Percentiles rank a stretch among this genome's conserved stretches.
Conservation (phyloP, 2,888 invertebrate species). For the Dasypolia templi region DNA sequence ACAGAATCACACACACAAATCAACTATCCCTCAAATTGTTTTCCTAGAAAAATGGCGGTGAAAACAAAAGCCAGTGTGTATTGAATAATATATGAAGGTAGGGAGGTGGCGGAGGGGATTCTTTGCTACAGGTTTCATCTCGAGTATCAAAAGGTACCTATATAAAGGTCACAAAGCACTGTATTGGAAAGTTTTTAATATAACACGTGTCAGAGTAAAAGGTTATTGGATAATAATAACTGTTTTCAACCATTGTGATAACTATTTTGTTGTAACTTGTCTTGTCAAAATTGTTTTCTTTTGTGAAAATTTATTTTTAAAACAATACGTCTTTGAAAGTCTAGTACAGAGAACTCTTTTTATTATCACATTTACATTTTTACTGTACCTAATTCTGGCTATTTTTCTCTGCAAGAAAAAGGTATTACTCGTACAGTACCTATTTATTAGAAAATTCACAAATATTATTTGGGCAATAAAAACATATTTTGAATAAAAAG, state of each 20-base stretch:
- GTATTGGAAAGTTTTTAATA: constrained; percentile 51
- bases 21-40: constrained; percentile 58
- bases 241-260: constrained; percentile 31
- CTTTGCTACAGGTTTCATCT: constrained; percentile 58
- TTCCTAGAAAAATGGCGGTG: constrained; percentile 61
- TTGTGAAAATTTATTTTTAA: background rate
- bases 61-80: constrained; percentile 69
- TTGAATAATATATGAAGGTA: constrained; percentile 74
- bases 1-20: constrained; percentile 33
- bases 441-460: background rate
- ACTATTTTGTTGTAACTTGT: constrained; percentile 7
- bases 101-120: constrained; percentile 35
- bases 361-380: background rate
- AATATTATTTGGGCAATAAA: background rate
- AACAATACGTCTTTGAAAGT: background rate
- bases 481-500: background rate
- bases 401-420: background rate
- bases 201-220: constrained; percentile 44
- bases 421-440: background rate
- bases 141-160: constrained; percentile 46
- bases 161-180: constrained; percentile 54
- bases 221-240: constrained; percentile 50
- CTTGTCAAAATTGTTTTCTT: constrained; percentile 7
- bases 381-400: background rate
- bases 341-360: background rate